A percentile compares a stretch with the other conserved stretches of the same genome.
These are phyloP conservation scores for Sycophila texana DNA, from an alignment of 2,888 invertebrate genomes.

Conservation along the genomic window DNA sequence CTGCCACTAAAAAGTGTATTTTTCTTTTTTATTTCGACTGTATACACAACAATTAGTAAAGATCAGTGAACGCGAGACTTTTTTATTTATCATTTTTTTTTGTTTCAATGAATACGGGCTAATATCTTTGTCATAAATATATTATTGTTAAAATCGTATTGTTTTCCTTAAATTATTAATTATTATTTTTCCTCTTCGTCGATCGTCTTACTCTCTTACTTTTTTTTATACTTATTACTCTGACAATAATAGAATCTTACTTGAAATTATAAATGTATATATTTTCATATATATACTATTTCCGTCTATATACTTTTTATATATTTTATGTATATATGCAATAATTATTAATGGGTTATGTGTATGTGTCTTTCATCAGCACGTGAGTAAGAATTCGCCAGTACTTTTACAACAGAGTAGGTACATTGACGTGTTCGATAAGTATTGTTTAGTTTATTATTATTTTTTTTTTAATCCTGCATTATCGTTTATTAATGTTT, in stretches of 20 bases:
- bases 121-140: slow-evolving; percentile 59
- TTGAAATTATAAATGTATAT: slow-evolving; percentile 51
- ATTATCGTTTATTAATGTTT: slow-evolving; percentile 13
- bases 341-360: slow-evolving; percentile 46
- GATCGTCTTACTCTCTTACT: slow-evolving; percentile 48
- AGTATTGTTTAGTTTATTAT: slow-evolving; percentile 49
- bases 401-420: slow-evolving; percentile 49
- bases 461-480: slow-evolving; percentile 27
- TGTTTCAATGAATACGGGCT: slow-evolving; percentile 33
- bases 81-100: slow-evolving; percentile 10
- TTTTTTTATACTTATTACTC: slow-evolving; percentile 35
- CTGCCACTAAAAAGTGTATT: slow-evolving; percentile 29
- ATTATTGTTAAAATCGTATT: slow-evolving; percentile 62
- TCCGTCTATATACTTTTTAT: slow-evolving; percentile 54
- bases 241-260: slow-evolving; percentile 52
- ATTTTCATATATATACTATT: slow-evolving; percentile 39
- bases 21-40: slow-evolving; percentile 19
- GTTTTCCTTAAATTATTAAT: slow-evolving; percentile 32
- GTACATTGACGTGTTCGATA: slow-evolving; percentile 58
- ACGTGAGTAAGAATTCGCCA: slow-evolving; percentile 49
- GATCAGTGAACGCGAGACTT: slow-evolving; percentile 33
- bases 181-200: slow-evolving; percentile 32
- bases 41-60: slow-evolving; percentile 5
- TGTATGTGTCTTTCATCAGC: slow-evolving; percentile 32
- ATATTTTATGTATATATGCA: slow-evolving; percentile 55